These are phyloP conservation scores for Catharus fuscescens DNA, from an alignment of 2,113 vertebrate genomes.

Conservation along the genomic window DNA sequence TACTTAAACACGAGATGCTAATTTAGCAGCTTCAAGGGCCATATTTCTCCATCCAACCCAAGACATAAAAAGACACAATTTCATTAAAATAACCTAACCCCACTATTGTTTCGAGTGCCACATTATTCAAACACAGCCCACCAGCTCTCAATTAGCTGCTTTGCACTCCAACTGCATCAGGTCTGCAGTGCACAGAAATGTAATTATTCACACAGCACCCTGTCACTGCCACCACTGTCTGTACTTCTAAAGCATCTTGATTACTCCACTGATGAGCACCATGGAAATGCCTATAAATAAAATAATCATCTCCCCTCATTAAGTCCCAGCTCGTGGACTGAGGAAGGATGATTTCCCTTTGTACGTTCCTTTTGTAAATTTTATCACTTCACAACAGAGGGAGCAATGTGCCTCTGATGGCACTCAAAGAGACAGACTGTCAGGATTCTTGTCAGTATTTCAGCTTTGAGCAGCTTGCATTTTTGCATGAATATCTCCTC, in stretches of 20 bases:
- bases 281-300: constrained; percentile 51
- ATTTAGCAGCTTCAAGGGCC: not conserved
- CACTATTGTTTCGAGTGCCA: not conserved
- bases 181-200: not conserved
- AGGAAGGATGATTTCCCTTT: constrained; percentile 59
- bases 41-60: not conserved
- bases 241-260: constrained; percentile 49
- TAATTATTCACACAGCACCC: constrained; percentile 31
- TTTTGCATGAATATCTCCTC: constrained; percentile 32
- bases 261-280: constrained; percentile 49
- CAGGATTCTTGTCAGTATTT: constrained; percentile 48
- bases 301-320: constrained; percentile 63
- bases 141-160: not conserved
- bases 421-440: constrained; percentile 54
- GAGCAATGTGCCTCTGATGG: constrained; percentile 5
- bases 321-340: not conserved
- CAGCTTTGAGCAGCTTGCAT: constrained; percentile 30
- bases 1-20: not conserved
- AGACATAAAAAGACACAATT: not conserved
- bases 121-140: not conserved
- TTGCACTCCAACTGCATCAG: not conserved
- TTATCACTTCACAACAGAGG: constrained; percentile 55
- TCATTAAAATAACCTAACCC: not conserved
- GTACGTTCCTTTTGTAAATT: constrained; percentile 34
- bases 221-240: not conserved